Base-by-base conservation (phyloP, 2,888 invertebrate species). In the Parasteatoda lunata region DNA sequence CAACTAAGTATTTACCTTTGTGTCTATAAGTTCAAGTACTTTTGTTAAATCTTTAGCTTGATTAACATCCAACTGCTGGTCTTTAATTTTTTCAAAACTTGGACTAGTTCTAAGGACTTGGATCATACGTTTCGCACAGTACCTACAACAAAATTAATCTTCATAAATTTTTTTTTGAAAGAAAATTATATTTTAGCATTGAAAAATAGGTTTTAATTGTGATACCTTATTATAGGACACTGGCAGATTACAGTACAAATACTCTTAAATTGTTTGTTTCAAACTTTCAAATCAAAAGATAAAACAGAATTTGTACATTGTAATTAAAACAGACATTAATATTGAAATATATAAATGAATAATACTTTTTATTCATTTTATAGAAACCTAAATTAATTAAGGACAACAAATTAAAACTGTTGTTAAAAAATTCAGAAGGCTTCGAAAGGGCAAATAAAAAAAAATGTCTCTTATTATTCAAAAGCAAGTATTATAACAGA, bases 51-150 rank as follows among this genome's bases (percentile, higher is more conserved):
- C 70, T 8, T 79, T 51, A 4, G 52, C 4, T 0, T 78, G 75
- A 45, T 70, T 52, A 11, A 84, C 64, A 15, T 84, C 69, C n/a
- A 84, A 48, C 5, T 76, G 70, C 30, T 79, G 84, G 45, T 84
- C 84, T 70, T 70, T 84, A 7, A 84, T n/a, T 47, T 79, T 79
- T 6, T 84, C 69, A 8, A 84, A 79, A 6, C 70, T 65, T 1
- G 75, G 75, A 64, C 69, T 54, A 8, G 49, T 75, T 76, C 49
- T 51, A 4, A 84, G 15, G 1, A 84, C 79, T 52, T 64, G 65
- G 6, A 84, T 64, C 79, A 84, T 84, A 0, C 78, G 79, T 49
- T 79, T 84, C 4, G 79, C 84, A 49, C 84, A 84, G 59, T 84
- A 75, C 47, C 84, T 84, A 69, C 1, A 45, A 69, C 75, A 47